These are phyloP conservation scores for Nycticryphes semicollaris DNA, from an alignment of 2,113 vertebrate species.

Conservation along the genomic window DNA sequence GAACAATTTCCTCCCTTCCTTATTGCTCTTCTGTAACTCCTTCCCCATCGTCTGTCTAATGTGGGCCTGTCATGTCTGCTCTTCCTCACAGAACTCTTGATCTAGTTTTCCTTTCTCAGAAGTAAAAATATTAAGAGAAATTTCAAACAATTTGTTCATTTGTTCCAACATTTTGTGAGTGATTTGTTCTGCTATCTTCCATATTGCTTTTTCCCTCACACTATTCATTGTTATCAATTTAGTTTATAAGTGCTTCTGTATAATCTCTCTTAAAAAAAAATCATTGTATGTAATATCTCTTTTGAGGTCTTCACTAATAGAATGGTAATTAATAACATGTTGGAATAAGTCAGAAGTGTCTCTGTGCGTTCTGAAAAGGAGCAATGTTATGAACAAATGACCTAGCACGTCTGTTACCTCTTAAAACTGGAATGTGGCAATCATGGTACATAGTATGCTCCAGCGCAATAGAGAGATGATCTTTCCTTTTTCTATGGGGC, in stretches of 20 bases:
- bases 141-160: background rate
- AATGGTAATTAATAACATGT: background rate
- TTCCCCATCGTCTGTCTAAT: background rate
- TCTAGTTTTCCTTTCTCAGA: background rate
- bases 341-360: background rate
- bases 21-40: background rate
- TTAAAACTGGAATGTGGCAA: background rate
- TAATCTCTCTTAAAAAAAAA: background rate
- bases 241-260: background rate
- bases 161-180: background rate
- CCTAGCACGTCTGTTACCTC: background rate
- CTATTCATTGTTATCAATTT: background rate
- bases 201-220: background rate
- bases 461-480: background rate
- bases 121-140: background rate
- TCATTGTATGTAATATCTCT: background rate
- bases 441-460: background rate
- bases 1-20: background rate
- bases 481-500: background rate
- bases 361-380: background rate
- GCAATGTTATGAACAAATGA: background rate
- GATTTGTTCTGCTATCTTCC: background rate
- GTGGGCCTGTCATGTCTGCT: background rate
- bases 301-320: background rate
- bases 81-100: background rate